These are phyloP conservation scores for Nomada lathburiana DNA, from an alignment of 2,888 invertebrate genomes.

Conservation along the genomic window DNA sequence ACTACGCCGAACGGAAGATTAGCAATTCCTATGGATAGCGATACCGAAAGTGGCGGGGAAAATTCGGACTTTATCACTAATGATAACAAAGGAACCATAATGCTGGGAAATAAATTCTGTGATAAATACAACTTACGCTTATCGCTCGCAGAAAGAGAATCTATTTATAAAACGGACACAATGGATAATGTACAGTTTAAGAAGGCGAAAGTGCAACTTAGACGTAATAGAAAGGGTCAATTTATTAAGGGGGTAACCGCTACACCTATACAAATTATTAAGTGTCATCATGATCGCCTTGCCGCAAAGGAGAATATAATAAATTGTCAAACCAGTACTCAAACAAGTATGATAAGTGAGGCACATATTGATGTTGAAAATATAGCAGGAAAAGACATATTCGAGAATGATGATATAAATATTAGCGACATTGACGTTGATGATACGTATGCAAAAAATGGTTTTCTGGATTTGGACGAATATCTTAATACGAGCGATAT, in stretches of 20 bases:
- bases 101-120: conserved; percentile 51
- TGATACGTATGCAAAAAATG: not conserved
- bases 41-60: conserved; percentile 62
- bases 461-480: conserved; percentile 20
- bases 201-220: conserved; percentile 3
- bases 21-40: conserved; percentile 64
- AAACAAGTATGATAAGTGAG: not conserved
- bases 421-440: conserved; percentile 6
- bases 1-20: conserved; percentile 74
- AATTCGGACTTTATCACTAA: not conserved
- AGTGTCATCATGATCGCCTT: not conserved
- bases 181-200: not conserved
- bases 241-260: conserved; percentile 37
- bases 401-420: not conserved
- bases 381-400: not conserved
- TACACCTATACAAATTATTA: not conserved
- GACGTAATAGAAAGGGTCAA: conserved; percentile 39
- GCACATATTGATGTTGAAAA: not conserved
- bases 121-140: conserved; percentile 67
- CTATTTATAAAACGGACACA: conserved; percentile 35
- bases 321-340: not conserved
- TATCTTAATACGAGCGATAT: conserved; percentile 41
- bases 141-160: conserved; percentile 63
- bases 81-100: conserved; percentile 10
- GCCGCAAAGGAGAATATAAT: not conserved